phyloP scores from a whole-genome alignment of 2,888 invertebrate genomes.

The Sinohyriopsis cumingii region DNA sequence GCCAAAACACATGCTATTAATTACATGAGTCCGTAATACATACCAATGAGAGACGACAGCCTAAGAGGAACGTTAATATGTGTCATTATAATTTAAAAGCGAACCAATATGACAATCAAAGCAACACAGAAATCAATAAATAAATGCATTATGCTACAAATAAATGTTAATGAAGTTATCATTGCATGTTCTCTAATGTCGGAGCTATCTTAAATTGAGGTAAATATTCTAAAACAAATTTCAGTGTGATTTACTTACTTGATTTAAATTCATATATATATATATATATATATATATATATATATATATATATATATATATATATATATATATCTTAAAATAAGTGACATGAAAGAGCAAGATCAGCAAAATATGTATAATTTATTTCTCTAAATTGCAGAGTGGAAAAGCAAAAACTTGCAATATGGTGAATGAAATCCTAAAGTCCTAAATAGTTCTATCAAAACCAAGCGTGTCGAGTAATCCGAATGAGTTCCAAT shows the following conservation, averaged over 20 bases:
- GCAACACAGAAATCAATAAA: no score
- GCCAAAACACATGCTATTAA: no score
- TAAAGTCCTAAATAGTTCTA: no score
- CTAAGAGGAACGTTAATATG: no score
- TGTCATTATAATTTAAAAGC: no score
- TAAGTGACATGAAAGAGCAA: neutral
- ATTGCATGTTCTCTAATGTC: neutral
- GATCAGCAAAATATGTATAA: neutral
- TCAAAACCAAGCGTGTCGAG: no score
- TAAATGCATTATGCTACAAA: no score
- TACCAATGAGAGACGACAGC: no score
- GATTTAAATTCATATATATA: slow-evolving; percentile 6
- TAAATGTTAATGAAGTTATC: no score
- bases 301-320: slow-evolving; percentile 8
- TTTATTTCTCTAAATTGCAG: neutral
- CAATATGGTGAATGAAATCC: neutral
- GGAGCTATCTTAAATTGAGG: neutral
- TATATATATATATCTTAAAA: slow-evolving; percentile 5
- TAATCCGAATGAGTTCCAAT: no score
- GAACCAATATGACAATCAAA: no score
- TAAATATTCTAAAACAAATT: neutral
- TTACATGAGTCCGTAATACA: no score
- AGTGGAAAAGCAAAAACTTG: neutral
- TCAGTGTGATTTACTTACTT: neutral
- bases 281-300: slow-evolving; percentile 10